Evolutionary conservation across 2,888 invertebrate genomes (phyloP).

Genomic region (Adela reaumurella): DNA sequence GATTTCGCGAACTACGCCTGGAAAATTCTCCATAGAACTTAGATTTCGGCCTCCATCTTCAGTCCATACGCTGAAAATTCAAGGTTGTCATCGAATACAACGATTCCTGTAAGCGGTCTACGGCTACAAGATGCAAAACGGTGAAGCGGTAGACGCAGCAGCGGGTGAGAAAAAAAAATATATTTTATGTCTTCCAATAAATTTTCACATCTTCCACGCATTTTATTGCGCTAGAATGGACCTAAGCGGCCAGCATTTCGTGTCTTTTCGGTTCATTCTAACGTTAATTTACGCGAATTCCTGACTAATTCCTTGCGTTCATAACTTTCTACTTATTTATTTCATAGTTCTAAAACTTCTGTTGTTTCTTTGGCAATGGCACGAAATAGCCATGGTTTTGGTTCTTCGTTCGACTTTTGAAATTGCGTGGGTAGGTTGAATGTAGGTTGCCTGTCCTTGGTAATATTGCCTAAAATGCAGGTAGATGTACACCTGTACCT

Average conservation of each 20-base stretch:
- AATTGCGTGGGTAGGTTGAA: not conserved
- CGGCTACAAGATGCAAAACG: not conserved
- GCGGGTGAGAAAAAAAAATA: not conserved
- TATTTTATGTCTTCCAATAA: not conserved
- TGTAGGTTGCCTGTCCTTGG: not conserved
- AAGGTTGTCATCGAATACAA: not conserved
- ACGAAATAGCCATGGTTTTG: not conserved
- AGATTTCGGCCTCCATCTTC: not conserved
- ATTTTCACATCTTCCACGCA: no score
- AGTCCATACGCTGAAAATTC: not conserved
- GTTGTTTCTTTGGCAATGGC: not conserved
- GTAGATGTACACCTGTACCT: not conserved
- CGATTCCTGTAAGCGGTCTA: not conserved
- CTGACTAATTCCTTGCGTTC: not conserved
- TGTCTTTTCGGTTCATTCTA: no score
- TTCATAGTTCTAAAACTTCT: not conserved
- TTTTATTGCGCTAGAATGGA: no score
- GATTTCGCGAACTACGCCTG: not conserved
- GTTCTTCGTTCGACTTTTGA: not conserved
- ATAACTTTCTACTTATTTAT: not conserved
- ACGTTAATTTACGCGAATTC: not conserved
- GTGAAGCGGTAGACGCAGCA: not conserved
- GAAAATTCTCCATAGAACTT: conserved; percentile 24
- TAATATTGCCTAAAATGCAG: not conserved
- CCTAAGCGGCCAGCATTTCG: not conserved